Evolutionary conservation across 2,797 vertebrate species (phyloP).

Genomic region (Eleutherodactylus coqui): DNA sequence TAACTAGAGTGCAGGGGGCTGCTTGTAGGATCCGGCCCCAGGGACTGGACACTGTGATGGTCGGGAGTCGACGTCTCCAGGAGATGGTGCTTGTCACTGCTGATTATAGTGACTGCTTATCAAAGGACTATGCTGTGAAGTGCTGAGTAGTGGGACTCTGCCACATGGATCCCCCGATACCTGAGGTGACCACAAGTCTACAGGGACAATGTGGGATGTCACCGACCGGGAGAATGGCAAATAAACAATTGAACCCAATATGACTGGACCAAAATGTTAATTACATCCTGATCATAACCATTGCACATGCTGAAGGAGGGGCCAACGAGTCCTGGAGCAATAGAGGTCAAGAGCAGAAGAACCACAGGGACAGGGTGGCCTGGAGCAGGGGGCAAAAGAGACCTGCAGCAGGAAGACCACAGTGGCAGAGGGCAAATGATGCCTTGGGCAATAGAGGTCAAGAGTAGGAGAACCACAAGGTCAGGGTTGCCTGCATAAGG

Average conservation of each 20-base stretch:
- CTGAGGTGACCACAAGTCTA: background rate
- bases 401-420: too few relatives aligned
- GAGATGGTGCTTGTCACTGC: background rate
- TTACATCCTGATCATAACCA: too few relatives aligned
- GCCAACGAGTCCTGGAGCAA: too few relatives aligned
- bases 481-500: too few relatives aligned
- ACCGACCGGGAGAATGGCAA: background rate
- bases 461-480: too few relatives aligned
- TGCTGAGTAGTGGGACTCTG: background rate
- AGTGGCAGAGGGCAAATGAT: too few relatives aligned
- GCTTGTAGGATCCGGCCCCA: too few relatives aligned
- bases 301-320: too few relatives aligned
- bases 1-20: conserved; percentile 63
- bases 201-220: background rate
- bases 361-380: too few relatives aligned
- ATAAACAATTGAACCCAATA: background rate
- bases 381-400: background rate
- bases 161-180: background rate
- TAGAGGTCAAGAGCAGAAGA: too few relatives aligned
- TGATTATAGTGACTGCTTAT: background rate
- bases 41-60: background rate
- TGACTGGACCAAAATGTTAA: background rate
- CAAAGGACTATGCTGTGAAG: background rate
- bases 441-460: too few relatives aligned
- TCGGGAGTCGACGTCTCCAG: background rate